These are phyloP conservation scores for Drosophila mayaguana DNA, from an alignment of 2,888 invertebrate species.

Conservation along the genomic window DNA sequence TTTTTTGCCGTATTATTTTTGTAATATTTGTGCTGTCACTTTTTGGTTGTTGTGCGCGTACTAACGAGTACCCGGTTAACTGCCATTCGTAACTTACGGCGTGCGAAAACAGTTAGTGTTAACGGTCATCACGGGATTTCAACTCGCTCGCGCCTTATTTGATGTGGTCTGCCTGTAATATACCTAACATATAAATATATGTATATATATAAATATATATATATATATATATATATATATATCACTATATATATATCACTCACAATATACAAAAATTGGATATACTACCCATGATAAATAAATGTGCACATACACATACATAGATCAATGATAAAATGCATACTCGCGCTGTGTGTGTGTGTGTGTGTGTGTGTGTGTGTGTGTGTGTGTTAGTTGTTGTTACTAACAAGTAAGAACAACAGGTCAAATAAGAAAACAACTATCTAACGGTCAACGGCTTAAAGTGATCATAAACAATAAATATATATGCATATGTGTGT, in stretches of 20 bases:
- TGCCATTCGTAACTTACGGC: constrained; percentile 22
- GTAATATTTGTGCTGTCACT: constrained; percentile 25
- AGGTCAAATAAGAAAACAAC: constrained; percentile 4
- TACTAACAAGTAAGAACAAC: constrained; percentile 9
- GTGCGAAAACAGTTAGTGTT: constrained; percentile 20
- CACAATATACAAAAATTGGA: constrained; percentile 19
- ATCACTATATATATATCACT: constrained; percentile 4
- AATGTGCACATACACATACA: constrained; percentile 14
- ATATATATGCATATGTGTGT: not conserved
- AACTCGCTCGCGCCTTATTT: constrained; percentile 39
- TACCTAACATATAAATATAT: constrained; percentile 25
- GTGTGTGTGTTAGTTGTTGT: constrained; percentile 16
- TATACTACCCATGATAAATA: constrained; percentile 13
- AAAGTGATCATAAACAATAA: constrained; percentile 22
- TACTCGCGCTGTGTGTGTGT: constrained; percentile 9
- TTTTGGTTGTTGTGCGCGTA: constrained; percentile 39
- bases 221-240: constrained; percentile 24
- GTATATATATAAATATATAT: constrained; percentile 2
- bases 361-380: constrained; percentile 12
- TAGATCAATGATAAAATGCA: constrained; percentile 24
- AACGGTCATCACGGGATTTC: constrained; percentile 36
- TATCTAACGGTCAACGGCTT: constrained; percentile 18
- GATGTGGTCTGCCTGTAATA: constrained; percentile 56
- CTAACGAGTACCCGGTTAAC: constrained; percentile 27
- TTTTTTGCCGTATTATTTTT: constrained; percentile 1